Conservation (phyloP, 1,140 invertebrate genomes). For the Zaprionus gabonicus region DNA sequence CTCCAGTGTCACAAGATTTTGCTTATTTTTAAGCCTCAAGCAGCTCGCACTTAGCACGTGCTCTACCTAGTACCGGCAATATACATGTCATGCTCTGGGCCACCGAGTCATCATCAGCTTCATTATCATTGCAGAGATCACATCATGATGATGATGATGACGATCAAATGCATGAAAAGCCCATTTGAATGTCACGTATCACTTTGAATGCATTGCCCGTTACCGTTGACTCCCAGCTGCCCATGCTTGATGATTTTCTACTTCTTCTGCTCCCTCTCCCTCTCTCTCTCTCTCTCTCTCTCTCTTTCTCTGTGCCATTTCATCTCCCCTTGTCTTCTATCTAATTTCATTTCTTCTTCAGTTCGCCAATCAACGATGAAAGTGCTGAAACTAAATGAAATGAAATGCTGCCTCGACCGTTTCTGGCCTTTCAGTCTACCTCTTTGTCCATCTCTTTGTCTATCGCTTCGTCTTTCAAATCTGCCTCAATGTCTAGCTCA, state of each 20-base stretch:
- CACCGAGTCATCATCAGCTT: conserved; percentile 10
- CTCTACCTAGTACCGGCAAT: neutral
- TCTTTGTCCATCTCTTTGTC: neutral
- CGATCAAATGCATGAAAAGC: conserved; percentile 23
- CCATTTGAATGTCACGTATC: conserved; percentile 43
- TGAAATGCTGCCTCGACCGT: conserved; percentile 28
- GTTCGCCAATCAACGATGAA: conserved; percentile 44
- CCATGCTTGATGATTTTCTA: conserved; percentile 6
- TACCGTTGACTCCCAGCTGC: conserved; percentile 17
- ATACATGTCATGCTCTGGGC: conserved; percentile 15
- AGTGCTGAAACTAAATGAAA: conserved; percentile 38
- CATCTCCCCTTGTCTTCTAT: neutral
- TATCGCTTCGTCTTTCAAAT: neutral
- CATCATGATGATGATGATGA: conserved; percentile 1
- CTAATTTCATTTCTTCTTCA: conserved; percentile 7
- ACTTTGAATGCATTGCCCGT: conserved; percentile 34
- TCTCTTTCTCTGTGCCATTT: neutral
- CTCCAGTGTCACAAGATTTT: conserved; percentile 17
- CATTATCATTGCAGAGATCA: conserved; percentile 1
- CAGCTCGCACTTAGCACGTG: conserved; percentile 22
- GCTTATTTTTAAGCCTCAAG: conserved; percentile 13
- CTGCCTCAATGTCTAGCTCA: neutral
- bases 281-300: neutral
- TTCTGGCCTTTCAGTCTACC: neutral
- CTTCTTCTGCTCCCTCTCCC: neutral